Conservation (phyloP, 2,113 vertebrate species). For the Malurus cyaneus region DNA sequence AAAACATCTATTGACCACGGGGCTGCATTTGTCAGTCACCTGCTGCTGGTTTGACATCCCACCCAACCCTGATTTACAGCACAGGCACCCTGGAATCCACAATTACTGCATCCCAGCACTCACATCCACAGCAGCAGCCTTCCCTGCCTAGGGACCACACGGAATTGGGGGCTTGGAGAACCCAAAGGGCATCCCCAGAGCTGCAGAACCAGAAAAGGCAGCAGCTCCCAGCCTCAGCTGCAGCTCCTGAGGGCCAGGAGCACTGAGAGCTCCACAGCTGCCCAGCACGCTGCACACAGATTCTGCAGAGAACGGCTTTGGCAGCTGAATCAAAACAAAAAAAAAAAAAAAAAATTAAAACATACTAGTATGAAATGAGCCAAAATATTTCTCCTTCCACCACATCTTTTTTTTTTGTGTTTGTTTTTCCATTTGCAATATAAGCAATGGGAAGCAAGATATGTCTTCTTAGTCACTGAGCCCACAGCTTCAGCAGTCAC, state of each 20-base stretch:
- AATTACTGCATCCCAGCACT: not conserved
- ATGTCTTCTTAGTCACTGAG: not conserved
- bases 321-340: not conserved
- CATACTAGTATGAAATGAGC: not conserved
- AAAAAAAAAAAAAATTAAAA: not conserved
- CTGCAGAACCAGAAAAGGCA: not conserved
- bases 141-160: not conserved
- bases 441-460: constrained; percentile 29
- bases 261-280: not conserved
- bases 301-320: not conserved
- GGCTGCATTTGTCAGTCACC: too few species aligned
- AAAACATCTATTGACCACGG: too few species aligned
- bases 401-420: not conserved
- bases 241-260: not conserved
- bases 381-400: constrained; percentile 59
- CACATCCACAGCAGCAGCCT: accelerated
- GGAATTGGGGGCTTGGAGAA: accelerated
- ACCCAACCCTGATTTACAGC: accelerated
- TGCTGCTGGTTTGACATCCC: not conserved
- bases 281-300: not conserved
- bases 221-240: not conserved
- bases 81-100: not conserved
- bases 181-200: not conserved
- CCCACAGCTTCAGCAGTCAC: not conserved
- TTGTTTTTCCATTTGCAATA: not conserved